These are phyloP conservation scores for Zoanthus sociatus DNA, from an alignment of 92 coral and sea anemone genomes.

Conservation along the genomic window DNA sequence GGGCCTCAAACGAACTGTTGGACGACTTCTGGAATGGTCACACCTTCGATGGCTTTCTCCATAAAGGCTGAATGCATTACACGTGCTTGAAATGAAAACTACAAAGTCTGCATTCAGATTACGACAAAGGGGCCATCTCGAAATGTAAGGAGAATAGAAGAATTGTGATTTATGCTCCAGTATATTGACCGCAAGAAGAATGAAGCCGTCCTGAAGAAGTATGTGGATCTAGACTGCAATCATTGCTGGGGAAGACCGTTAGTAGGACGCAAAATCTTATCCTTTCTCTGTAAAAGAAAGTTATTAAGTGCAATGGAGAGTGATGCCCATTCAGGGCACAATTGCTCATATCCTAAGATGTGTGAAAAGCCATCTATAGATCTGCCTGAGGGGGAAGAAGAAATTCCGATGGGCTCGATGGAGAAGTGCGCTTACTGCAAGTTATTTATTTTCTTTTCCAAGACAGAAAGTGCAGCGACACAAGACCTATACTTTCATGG, in stretches of 20 bases:
- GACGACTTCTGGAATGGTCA: constrained; percentile 48
- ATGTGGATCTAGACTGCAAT: constrained; percentile 49
- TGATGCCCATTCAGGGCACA: constrained; percentile 49
- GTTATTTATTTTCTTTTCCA: constrained; percentile 10
- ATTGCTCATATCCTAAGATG: constrained; percentile 53
- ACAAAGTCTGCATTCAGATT: constrained; percentile 23
- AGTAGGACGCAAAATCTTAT: constrained; percentile 40
- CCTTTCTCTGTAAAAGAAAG: constrained; percentile 24
- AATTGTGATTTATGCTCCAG: constrained; percentile 46
- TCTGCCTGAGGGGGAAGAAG: constrained; percentile 42
- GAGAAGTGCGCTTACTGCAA: constrained; percentile 13
- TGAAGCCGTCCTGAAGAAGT: constrained; percentile 51
- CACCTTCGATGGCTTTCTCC: constrained; percentile 35
- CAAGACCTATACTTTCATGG: constrained; percentile 9
- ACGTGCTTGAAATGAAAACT: neutral
- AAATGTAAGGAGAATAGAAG: constrained; percentile 16
- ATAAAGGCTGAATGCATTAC: constrained; percentile 15
- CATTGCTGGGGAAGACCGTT: constrained; percentile 55
- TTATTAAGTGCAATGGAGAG: constrained; percentile 49
- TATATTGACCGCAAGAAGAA: constrained; percentile 58
- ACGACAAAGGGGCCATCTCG: constrained; percentile 40
- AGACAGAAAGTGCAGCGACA: constrained; percentile 6
- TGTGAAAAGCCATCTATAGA: constrained; percentile 32
- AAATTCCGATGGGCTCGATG: neutral
- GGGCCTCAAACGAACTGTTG: constrained; percentile 36